Conservation (phyloP, 2,888 invertebrate species). For the Drosophila vallismaia region DNA sequence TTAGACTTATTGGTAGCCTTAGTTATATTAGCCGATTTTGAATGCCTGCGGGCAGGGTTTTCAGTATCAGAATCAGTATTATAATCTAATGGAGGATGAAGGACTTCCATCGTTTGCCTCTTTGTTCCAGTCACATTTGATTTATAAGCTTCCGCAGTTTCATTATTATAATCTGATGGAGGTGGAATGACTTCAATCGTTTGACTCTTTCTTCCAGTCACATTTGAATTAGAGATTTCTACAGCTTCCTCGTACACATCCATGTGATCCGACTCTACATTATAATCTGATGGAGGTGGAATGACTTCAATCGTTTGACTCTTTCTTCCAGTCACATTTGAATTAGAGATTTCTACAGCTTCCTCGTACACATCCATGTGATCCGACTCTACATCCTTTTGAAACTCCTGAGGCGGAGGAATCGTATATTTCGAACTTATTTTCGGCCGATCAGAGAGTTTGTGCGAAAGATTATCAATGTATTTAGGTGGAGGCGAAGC, state of each 20-base stretch:
- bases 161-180: background rate
- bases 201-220: background rate
- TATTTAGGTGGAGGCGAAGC: slow-evolving; percentile 15
- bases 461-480: background rate
- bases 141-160: background rate
- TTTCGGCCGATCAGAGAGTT: background rate
- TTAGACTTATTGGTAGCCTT: background rate
- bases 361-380: background rate
- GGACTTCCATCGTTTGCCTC: background rate
- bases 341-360: background rate
- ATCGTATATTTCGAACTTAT: background rate
- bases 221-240: background rate
- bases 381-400: background rate
- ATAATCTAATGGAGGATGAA: background rate
- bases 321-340: background rate
- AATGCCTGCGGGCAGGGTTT: background rate
- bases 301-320: background rate
- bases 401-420: background rate
- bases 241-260: background rate
- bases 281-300: background rate
- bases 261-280: background rate
- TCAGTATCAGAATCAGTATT: background rate
- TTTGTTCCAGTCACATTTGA: background rate
- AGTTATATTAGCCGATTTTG: background rate
- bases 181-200: background rate